Evolutionary conservation across 2,888 invertebrate genomes (phyloP).

Genomic region (Drosophila rellima): DNA sequence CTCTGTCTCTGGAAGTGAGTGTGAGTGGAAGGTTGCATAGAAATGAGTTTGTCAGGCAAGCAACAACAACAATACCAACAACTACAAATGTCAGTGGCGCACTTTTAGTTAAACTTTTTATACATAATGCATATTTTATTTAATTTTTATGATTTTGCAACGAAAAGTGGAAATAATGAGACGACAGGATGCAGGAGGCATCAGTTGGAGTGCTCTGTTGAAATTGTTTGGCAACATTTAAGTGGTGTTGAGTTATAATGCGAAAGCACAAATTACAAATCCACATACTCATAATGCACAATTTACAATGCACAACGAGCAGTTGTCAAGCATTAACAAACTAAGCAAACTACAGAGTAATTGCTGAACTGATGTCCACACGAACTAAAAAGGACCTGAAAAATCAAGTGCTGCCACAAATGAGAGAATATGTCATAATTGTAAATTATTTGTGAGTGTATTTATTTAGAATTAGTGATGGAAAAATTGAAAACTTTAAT

Average conservation of each 20-base stretch:
- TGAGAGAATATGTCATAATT: background rate
- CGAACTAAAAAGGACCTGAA: background rate
- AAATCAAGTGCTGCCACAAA: background rate
- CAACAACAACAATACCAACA: conserved; percentile 32
- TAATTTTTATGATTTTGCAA: conserved; percentile 74
- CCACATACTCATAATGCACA: conserved; percentile 47
- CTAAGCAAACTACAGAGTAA: conserved; percentile 16
- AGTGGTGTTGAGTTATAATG: conserved; percentile 65
- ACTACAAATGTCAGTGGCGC: conserved; percentile 43
- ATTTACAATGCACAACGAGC: conserved; percentile 44
- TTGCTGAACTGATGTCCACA: conserved; percentile 26
- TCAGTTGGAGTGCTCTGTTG: conserved; percentile 16
- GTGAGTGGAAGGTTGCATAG: conserved; percentile 47
- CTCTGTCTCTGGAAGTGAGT: conserved; percentile 6
- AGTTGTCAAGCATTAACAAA: conserved; percentile 36
- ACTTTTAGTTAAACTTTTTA: conserved; percentile 73
- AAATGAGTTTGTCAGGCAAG: conserved; percentile 49
- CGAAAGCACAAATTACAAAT: conserved; percentile 38
- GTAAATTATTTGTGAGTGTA: background rate
- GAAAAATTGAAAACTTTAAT: too few relatives aligned
- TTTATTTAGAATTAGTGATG: too few relatives aligned
- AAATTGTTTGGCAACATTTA: conserved; percentile 74
- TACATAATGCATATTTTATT: conserved; percentile 78
- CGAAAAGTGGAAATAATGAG: conserved; percentile 65
- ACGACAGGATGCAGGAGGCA: background rate